Percentiles rank a stretch among this genome's conserved stretches.
These are phyloP conservation scores for Lacerta viridis DNA, from an alignment of 2,797 vertebrate genomes.

Conservation along the genomic window DNA sequence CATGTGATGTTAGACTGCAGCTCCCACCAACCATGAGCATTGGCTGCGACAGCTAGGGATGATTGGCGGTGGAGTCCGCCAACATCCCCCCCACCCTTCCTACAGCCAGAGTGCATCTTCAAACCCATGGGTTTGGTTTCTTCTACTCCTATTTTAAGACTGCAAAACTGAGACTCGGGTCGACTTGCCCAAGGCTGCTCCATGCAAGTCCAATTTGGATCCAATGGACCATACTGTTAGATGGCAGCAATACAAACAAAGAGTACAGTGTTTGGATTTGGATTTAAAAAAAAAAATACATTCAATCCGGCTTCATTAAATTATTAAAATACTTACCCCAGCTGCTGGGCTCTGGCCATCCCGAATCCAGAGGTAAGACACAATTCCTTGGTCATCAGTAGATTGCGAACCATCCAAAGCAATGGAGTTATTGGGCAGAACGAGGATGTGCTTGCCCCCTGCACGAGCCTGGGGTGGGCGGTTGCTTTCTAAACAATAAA, in stretches of 20 bases:
- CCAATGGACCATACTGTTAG: neutral
- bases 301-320: neutral
- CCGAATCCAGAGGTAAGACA: conserved; percentile 88
- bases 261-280: neutral
- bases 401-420: conserved; percentile 90
- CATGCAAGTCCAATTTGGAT: neutral
- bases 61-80: neutral
- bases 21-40: neutral
- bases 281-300: neutral
- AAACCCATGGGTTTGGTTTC: neutral
- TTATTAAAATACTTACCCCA: conserved; percentile 83
- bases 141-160: neutral
- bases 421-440: conserved; percentile 91
- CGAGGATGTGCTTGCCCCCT: conserved; percentile 89
- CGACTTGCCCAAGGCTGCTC: neutral
- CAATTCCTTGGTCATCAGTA: conserved; percentile 82
- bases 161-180: neutral
- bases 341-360: conserved; percentile 93
- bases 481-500: conserved; percentile 82
- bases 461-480: conserved; percentile 85
- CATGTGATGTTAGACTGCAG: neutral
- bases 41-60: neutral
- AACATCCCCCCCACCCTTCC: neutral
- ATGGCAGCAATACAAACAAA: neutral
- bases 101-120: neutral